Conservation (phyloP, 2,797 vertebrate species). For the Xiphophorus birchmanni region DNA sequence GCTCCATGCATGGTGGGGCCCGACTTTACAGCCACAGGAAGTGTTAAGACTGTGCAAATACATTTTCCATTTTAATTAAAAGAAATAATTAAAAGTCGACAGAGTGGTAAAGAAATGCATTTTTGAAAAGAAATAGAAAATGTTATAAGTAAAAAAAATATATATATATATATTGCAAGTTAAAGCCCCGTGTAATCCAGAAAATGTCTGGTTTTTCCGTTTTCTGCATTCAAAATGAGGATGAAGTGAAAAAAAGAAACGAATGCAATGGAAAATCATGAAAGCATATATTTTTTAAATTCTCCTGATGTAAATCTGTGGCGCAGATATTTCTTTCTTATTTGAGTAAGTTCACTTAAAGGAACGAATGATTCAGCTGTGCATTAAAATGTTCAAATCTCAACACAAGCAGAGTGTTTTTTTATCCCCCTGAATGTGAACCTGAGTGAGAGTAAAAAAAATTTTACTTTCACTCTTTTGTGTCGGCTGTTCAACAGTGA, state of each 20-base stretch:
- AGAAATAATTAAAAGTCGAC: background rate
- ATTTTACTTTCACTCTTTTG: background rate
- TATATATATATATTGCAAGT: background rate
- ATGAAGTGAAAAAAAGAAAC: background rate
- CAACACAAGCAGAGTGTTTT: background rate
- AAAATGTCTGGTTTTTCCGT: too few species aligned
- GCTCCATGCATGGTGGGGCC: background rate
- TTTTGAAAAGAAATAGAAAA: background rate
- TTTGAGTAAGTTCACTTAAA: background rate
- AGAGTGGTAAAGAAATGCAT: background rate
- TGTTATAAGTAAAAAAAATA: background rate
- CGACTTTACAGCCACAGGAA: background rate
- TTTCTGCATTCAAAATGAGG: background rate
- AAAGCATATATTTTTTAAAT: background rate
- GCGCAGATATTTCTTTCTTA: background rate
- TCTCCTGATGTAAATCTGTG: background rate
- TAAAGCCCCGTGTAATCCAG: too few species aligned
- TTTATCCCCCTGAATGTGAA: background rate
- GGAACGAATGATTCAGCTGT: background rate
- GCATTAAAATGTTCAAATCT: background rate
- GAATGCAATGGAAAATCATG: background rate
- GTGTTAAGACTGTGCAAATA: background rate
- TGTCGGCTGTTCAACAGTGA: background rate
- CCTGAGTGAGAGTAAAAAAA: background rate
- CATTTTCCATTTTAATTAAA: background rate